These are phyloP conservation scores for Lasioglossum zephyrum DNA, from an alignment of 2,888 invertebrate genomes.

Conservation along the genomic window DNA sequence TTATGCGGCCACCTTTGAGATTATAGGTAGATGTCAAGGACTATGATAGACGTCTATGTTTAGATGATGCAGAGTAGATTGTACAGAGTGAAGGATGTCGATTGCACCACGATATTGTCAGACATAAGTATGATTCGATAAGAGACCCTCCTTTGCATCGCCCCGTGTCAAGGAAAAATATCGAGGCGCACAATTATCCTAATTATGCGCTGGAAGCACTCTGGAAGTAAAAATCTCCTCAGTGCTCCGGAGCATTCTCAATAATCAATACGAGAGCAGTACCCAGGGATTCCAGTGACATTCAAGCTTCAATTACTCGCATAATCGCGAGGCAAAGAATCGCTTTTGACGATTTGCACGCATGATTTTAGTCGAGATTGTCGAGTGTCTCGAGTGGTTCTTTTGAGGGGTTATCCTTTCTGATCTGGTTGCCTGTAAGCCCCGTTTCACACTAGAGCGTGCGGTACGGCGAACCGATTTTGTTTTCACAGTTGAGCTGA, in stretches of 20 bases:
- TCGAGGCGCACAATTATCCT: conserved; percentile 24
- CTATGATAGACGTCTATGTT: background rate
- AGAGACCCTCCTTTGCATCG: background rate
- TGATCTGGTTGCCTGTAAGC: too few relatives aligned
- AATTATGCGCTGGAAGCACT: conserved; percentile 34
- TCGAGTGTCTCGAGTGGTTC: background rate
- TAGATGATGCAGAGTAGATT: background rate
- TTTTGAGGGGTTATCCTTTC: background rate
- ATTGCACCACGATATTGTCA: background rate
- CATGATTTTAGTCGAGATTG: background rate
- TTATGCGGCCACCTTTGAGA: background rate
- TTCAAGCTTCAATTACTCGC: background rate
- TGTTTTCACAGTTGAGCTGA: too few relatives aligned
- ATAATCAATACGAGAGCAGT: conserved; percentile 35
- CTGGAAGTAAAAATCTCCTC: conserved; percentile 10
- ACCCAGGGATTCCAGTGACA: conserved; percentile 28
- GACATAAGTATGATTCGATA: background rate
- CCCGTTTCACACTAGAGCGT: too few relatives aligned
- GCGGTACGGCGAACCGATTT: too few relatives aligned
- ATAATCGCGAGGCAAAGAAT: background rate
- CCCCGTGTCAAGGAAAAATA: conserved; percentile 1
- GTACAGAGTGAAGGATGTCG: background rate
- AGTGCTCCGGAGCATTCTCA: conserved; percentile 14
- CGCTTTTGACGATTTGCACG: background rate
- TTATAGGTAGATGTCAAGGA: background rate